Conservation (phyloP, 2,888 invertebrate genomes). For the Alloscopus bannaensis region DNA sequence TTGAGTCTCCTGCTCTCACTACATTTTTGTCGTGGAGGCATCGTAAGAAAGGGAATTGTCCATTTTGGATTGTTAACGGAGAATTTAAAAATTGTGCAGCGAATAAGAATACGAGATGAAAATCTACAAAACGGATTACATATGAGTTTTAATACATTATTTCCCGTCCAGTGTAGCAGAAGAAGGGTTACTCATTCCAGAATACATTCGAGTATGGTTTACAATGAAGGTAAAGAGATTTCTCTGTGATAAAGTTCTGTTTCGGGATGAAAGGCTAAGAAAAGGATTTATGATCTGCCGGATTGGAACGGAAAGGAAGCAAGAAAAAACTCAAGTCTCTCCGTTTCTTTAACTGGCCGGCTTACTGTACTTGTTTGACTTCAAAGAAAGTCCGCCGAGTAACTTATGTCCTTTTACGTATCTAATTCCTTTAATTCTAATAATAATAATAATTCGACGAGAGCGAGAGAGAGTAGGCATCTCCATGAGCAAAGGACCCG, state of each 20-base stretch:
- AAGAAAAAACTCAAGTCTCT: conserved; percentile 21
- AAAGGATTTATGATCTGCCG: conserved; percentile 64
- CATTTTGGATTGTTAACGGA: conserved; percentile 25
- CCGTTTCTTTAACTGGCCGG: background rate
- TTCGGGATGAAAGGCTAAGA: conserved; percentile 27
- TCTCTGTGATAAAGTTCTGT: conserved; percentile 9
- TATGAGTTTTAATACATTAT: background rate
- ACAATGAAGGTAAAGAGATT: conserved; percentile 1
- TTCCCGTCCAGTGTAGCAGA: conserved; percentile 15
- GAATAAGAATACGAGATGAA: conserved; percentile 4
- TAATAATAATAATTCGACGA: conserved; percentile 36
- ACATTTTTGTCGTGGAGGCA: too few relatives aligned
- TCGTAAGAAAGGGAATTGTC: conserved; percentile 13
- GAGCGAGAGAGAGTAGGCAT: background rate
- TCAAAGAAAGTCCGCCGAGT: conserved; percentile 46
- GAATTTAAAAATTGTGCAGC: conserved; percentile 24
- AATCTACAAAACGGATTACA: conserved; percentile 52
- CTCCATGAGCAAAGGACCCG: background rate
- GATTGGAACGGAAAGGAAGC: conserved; percentile 49
- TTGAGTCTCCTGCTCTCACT: background rate
- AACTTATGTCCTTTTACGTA: conserved; percentile 61
- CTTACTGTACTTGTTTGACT: conserved; percentile 18
- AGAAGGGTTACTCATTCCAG: background rate
- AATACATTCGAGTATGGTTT: background rate
- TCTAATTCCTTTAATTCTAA: conserved; percentile 52